A percentile compares a stretch with the other conserved stretches of the same genome.
Evolutionary conservation across 2,113 vertebrate species (phyloP).

Genomic region (Meleagris gallopavo): DNA sequence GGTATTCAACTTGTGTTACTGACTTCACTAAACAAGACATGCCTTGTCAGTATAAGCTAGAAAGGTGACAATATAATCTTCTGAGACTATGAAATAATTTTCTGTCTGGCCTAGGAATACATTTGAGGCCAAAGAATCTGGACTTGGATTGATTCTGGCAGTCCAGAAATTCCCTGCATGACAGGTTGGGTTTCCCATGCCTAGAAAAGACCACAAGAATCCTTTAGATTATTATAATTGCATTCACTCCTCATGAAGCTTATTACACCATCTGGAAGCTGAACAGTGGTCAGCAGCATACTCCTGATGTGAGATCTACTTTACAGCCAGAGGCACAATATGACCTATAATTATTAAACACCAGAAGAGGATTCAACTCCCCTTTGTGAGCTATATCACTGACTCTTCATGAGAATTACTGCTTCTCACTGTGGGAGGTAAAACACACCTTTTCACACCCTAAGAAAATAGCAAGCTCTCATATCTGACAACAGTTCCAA

Average conservation of each 20-base stretch:
- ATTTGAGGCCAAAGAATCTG: background rate
- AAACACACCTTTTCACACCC: background rate
- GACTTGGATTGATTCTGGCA: background rate
- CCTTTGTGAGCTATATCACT: background rate
- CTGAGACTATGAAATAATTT: background rate
- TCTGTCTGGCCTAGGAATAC: background rate
- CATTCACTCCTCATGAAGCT: background rate
- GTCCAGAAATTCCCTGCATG: background rate
- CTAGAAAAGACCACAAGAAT: background rate
- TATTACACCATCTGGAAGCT: background rate
- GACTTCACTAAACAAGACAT: background rate
- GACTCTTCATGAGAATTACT: background rate
- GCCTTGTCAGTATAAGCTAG: background rate
- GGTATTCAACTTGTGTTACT: background rate
- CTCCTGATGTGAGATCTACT: constrained; percentile 8
- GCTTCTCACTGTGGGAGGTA: background rate
- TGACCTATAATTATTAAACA: constrained; percentile 26
- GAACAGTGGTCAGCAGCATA: background rate
- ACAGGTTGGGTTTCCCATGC: background rate
- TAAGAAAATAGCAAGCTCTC: constrained; percentile 15
- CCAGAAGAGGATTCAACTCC: background rate
- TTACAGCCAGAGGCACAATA: constrained; percentile 2
- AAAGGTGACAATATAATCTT: background rate
- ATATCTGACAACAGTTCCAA: background rate
- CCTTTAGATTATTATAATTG: background rate